Conservation (phyloP, 30 jellyfish, hydroid and myxozoan species). For the Turritopsis rubra region DNA sequence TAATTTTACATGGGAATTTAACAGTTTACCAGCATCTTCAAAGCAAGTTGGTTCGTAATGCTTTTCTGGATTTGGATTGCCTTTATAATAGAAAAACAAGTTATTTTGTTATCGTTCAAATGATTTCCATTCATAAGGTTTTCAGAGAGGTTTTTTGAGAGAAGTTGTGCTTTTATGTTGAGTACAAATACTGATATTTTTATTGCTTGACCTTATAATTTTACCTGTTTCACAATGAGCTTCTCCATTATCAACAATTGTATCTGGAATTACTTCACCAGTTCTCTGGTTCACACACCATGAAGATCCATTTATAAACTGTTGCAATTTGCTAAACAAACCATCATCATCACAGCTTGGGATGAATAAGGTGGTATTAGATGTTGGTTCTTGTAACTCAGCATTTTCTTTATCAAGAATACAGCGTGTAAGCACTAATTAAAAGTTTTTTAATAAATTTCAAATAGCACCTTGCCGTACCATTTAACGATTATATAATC, state of each 20-base stretch:
- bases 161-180: neutral
- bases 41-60: neutral
- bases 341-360: conserved; percentile 36
- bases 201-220: no score
- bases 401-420: conserved; percentile 26
- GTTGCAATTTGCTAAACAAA: neutral
- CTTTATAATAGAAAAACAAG: neutral
- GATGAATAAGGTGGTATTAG: neutral
- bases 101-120: neutral
- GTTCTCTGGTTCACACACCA: conserved; percentile 32
- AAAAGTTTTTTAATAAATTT: neutral
- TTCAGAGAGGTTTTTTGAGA: no score
- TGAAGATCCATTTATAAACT: neutral
- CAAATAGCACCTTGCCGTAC: neutral
- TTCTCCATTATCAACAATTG: conserved; percentile 6
- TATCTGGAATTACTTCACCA: conserved; percentile 16
- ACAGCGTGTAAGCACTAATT: conserved; percentile 22
- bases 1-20: neutral
- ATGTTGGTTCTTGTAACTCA: neutral
- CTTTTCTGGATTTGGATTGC: neutral
- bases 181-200: no score
- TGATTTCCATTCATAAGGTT: neutral
- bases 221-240: conserved; percentile 21
- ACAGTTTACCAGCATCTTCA: conserved; percentile 1
- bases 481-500: no score